Evolutionary conservation across 2,797 vertebrate species (phyloP), one percentile per base, ranked within the genome.

Genomic region (Urophycis tenuis): DNA sequence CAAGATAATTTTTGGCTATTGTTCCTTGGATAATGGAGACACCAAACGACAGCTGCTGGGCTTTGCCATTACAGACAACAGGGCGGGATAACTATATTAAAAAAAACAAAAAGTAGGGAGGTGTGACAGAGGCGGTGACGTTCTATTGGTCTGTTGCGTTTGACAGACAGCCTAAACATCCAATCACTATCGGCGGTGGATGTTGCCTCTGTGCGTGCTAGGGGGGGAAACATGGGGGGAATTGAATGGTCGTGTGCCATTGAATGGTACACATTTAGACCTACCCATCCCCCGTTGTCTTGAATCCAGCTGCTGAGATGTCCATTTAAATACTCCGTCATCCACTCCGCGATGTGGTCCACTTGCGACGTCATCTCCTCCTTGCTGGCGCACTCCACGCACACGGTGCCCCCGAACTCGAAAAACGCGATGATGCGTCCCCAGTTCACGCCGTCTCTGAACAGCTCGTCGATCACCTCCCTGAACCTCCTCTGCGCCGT

Each of bases 241-340:
- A 41, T 41, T 14, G 39, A 15, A 41, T 17, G 39, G n/a, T n/a
- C n/a, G n/a, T n/a, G n/a, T n/a, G n/a, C n/a, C n/a, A n/a, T 74
- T 78, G 72, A 74, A 35, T 25, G 31, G 67, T 78, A 80, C 79
- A 60, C 60, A 89, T 86, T 82, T n/a, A 87, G 53, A 96, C 98
- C 72, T 95, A 99, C 98, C 98, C 98, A 99, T 92, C 97, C 98
- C 92, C 98, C 98, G 86, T 99, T 99, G 88, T 98, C 96, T 86
- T 95, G 94, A 92, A 99, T 99, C 98, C 98, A 99, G 92, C 90
- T 93, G 92, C 94, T 93, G 81, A 99, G 94, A 81, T 95, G 94
- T 84, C 95, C 94, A 86, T 98, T 96, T 89, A 99, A 95, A 92
- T 99, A 99, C 86, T 98, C 97, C 0, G 97, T 96, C 98, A 99